phyloP scores from a whole-genome alignment of 1,140 invertebrate species.

The Dendrolimus punctatus region DNA sequence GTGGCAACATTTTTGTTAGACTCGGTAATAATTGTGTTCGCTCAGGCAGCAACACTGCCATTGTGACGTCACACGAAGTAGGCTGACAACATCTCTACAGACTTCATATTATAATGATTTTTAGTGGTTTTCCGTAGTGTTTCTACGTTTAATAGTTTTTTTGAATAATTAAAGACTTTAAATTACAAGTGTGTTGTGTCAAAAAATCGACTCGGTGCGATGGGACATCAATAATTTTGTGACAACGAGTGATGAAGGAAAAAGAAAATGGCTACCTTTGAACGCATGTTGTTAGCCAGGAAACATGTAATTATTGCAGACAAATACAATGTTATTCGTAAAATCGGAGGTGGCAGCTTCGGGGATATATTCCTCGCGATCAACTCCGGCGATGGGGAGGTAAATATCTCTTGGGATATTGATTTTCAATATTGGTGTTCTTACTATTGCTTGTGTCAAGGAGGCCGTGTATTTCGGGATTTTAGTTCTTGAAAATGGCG shows the following conservation, averaged over 20 bases:
- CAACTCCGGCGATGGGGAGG: slow-evolving; percentile 96
- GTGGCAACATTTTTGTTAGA: neutral
- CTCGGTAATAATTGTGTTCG: slow-evolving; percentile 15
- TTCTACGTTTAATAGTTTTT: slow-evolving; percentile 44
- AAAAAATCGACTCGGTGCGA: slow-evolving; percentile 32
- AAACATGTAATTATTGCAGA: slow-evolving; percentile 87
- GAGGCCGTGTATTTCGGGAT: slow-evolving; percentile 32
- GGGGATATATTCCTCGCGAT: slow-evolving; percentile 99
- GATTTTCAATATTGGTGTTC: slow-evolving; percentile 8
- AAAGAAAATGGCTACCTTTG: slow-evolving; percentile 67
- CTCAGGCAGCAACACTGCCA: slow-evolving; percentile 27
- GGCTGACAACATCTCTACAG: slow-evolving; percentile 57
- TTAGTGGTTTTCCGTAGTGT: slow-evolving; percentile 44
- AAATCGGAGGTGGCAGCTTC: slow-evolving; percentile 98
- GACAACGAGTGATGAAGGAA: slow-evolving; percentile 57
- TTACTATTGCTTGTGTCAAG: slow-evolving; percentile 24
- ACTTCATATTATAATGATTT: slow-evolving; percentile 50
- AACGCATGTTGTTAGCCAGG: slow-evolving; percentile 54
- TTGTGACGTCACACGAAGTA: slow-evolving; percentile 56
- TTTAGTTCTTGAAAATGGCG: slow-evolving; percentile 42
- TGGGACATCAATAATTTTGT: slow-evolving; percentile 45
- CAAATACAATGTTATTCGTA: slow-evolving; percentile 96
- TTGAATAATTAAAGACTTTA: slow-evolving; percentile 36
- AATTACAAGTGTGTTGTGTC: slow-evolving; percentile 46
- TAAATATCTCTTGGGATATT: slow-evolving; percentile 52